Conservation (phyloP, 1,140 invertebrate genomes). For the Neodiprion pinetum region DNA sequence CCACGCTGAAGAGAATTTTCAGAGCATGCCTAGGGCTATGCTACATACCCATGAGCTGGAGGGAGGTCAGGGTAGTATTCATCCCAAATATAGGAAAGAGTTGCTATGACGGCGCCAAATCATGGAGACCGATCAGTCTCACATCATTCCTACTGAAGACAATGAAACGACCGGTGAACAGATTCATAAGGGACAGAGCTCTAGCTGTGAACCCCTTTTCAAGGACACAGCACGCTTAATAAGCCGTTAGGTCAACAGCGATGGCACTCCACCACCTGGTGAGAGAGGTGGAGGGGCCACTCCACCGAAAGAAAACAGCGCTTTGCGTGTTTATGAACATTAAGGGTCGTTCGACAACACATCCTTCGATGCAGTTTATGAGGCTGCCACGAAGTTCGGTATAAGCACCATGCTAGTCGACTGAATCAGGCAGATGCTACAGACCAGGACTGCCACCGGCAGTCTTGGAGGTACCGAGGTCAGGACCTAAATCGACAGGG, state of each 20-base stretch:
- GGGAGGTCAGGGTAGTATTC: no score
- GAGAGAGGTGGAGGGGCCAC: background rate
- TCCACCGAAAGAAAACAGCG: background rate
- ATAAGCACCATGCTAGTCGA: slow-evolving; percentile 8
- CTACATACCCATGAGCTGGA: no score
- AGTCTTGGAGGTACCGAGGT: background rate
- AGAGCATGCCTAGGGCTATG: no score
- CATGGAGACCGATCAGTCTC: no score
- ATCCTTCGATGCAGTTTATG: slow-evolving; percentile 11
- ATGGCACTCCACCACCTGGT: no score
- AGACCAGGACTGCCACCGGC: slow-evolving; percentile 6
- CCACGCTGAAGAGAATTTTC: no score
- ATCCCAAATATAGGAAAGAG: no score
- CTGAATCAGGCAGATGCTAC: slow-evolving; percentile 12
- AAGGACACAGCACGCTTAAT: background rate
- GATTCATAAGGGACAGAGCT: no score
- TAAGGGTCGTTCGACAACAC: slow-evolving; percentile 21
- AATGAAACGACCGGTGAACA: no score
- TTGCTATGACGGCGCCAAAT: no score
- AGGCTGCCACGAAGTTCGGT: background rate
- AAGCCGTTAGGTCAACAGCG: background rate
- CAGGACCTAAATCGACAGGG: background rate
- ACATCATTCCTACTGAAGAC: no score
- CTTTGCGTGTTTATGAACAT: slow-evolving; percentile 15
- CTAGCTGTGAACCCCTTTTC: no score